Conservation (phyloP, 2,797 vertebrate genomes). For the Pelodytes ibericus region DNA sequence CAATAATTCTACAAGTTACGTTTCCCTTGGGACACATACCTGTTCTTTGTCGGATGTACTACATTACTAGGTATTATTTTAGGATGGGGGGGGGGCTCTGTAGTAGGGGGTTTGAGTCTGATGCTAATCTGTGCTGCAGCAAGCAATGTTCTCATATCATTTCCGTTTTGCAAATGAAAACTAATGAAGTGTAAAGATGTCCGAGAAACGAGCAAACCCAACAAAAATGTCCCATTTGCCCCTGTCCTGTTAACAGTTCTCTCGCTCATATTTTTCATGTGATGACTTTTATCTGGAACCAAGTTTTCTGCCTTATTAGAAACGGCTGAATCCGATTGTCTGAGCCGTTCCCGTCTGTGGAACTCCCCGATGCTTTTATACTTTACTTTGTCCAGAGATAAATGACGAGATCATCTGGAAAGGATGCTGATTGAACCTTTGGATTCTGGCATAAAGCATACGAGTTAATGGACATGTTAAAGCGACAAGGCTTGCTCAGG, state of each 20-base stretch:
- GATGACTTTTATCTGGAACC: not conserved
- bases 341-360: not conserved
- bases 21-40: too few relatives aligned
- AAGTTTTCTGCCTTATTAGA: not conserved
- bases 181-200: conserved; percentile 59
- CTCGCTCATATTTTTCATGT: not conserved
- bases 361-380: accelerated
- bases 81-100: too few relatives aligned
- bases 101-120: too few relatives aligned
- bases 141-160: conserved; percentile 55
- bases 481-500: not conserved
- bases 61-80: too few relatives aligned
- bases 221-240: not conserved
- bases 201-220: conserved; percentile 33
- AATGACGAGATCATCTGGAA: not conserved
- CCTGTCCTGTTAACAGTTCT: not conserved
- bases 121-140: not conserved
- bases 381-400: not conserved
- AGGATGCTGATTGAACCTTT: not conserved
- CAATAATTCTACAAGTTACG: too few relatives aligned
- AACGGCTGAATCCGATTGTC: conserved; percentile 16
- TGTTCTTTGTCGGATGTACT: too few relatives aligned
- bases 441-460: not conserved
- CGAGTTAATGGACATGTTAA: not conserved
- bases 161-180: conserved; percentile 62